Conservation (phyloP, 2,113 vertebrate species). For the Saguinus midas region DNA sequence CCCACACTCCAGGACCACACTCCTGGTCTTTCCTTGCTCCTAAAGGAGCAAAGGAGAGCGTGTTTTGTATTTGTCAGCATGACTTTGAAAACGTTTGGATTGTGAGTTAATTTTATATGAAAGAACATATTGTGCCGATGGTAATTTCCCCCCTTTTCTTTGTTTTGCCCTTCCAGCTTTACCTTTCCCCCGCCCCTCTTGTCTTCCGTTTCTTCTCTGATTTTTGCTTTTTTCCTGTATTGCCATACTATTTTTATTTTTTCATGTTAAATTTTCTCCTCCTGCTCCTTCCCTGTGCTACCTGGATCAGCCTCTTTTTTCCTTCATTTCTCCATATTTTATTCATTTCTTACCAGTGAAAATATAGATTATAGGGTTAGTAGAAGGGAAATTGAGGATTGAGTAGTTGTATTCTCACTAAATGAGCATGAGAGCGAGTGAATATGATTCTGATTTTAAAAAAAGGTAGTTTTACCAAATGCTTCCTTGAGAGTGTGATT, state of each 20-base stretch:
- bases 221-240: neutral
- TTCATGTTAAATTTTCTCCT: neutral
- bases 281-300: neutral
- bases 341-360: neutral
- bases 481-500: neutral
- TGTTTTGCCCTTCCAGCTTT: neutral
- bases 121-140: neutral
- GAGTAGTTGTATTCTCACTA: neutral
- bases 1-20: no score
- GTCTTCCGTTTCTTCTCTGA: neutral
- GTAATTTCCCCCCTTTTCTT: neutral
- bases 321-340: neutral
- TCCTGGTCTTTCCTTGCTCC: no score
- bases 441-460: neutral
- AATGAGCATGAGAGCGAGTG: neutral
- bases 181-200: fast-evolving
- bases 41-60: neutral
- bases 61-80: neutral
- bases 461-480: neutral
- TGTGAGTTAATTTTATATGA: neutral
- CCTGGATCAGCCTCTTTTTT: neutral
- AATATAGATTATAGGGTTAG: neutral
- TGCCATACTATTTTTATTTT: neutral
- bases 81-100: neutral
- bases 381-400: neutral